These are phyloP conservation scores for Electrophaes corylata DNA, from an alignment of 2,888 invertebrate genomes.

Conservation along the genomic window DNA sequence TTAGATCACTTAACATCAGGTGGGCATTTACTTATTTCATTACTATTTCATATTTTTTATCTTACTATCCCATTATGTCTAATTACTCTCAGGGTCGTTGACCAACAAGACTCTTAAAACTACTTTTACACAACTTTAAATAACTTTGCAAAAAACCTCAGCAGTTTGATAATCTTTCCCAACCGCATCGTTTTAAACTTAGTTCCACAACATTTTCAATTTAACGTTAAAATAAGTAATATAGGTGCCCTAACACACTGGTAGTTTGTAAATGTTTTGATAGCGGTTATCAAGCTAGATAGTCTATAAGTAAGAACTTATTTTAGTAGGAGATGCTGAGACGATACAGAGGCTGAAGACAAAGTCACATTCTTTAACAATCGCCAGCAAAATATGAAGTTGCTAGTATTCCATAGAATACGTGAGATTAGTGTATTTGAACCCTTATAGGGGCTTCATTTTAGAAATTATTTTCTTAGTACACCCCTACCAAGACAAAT, in stretches of 20 bases:
- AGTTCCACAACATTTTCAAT: constrained; percentile 49
- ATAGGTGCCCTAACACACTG: constrained; percentile 18
- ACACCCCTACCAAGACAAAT: too few relatives aligned
- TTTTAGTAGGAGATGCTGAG: not conserved
- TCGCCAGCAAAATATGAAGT: too few relatives aligned
- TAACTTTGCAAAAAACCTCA: constrained; percentile 7
- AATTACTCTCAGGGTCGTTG: not conserved
- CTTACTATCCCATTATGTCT: not conserved
- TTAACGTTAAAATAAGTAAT: constrained; percentile 46
- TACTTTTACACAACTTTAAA: not conserved
- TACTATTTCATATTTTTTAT: too few relatives aligned
- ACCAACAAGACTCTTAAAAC: not conserved
- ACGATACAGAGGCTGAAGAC: too few relatives aligned
- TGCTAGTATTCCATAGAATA: too few relatives aligned
- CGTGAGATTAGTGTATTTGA: too few relatives aligned
- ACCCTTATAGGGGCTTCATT: too few relatives aligned
- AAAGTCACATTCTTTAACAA: too few relatives aligned
- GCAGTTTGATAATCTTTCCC: constrained; percentile 21
- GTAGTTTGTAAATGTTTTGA: not conserved
- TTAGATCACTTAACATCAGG: too few relatives aligned
- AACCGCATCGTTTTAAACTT: constrained; percentile 31
- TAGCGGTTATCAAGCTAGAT: not conserved
- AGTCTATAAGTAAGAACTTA: not conserved
- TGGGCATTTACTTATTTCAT: too few relatives aligned
- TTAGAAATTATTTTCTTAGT: too few relatives aligned